Base-by-base conservation (phyloP, 37 sponge, comb jelly and placozoan genomes). In the Ephydatia muelleri region DNA sequence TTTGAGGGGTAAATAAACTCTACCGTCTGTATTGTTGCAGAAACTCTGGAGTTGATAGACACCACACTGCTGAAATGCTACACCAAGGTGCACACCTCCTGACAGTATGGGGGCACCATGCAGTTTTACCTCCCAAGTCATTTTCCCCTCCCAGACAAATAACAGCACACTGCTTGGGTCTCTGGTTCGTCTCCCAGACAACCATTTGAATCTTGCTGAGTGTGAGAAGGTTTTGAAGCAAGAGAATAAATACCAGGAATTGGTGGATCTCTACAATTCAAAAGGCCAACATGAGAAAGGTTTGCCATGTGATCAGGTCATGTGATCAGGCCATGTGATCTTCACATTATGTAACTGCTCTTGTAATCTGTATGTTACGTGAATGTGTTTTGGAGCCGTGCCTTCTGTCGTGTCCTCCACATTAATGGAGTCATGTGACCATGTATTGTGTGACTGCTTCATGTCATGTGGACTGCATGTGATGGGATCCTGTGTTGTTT, bases 41-140 rank as follows among this genome's bases (percentile, higher is more conserved):
- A 84, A 5, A 73, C 48, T 70, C 67, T 88, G 38, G 79, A 85
- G 76, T 74, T 94, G 33, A 86, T 96, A 33, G 97, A 94, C 80
- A 94, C 97, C 26, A 96, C 97, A 9, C 82, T 94, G 26, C 86
- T 96, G 3, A 96, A 96, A 68, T 96, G 97, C 73, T 96, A 96
- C 70, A 40, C 91, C 5, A 81, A 91, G 88, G 95, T 95, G 33
- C 33, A 30, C 22, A 28, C 23, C 5, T 8, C 64, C 64, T 36
- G 30, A 28, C n/a, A n/a, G n/a, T n/a, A n/a, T n/a, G n/a, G n/a
- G n/a, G 14, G 73, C 30, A 23, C 22, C 19, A 65, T 23, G 22
- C 22, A 23, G 22, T 23, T 65, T 19, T 65, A 65, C 22, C 22
- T 65, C 22, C 19, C 22, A 23, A 65, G 67, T 23, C 19, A 65